Percentiles rank a stretch among this genome's conserved stretches.
Evolutionary conservation across 2,113 vertebrate genomes (phyloP).

Genomic region (Podilymbus podiceps): DNA sequence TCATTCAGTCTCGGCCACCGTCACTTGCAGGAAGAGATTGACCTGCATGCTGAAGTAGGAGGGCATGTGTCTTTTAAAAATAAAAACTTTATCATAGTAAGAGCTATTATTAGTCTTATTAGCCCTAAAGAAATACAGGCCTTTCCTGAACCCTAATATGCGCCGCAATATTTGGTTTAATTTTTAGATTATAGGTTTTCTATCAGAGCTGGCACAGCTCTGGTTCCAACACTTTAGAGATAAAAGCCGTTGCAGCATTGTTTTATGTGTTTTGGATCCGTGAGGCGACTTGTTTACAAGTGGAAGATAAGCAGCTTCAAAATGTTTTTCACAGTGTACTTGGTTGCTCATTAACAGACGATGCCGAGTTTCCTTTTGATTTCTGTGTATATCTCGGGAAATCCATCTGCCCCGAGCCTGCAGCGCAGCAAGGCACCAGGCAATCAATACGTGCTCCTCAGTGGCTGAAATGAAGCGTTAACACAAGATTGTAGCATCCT

Average conservation of each 20-base stretch:
- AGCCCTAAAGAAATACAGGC: not conserved
- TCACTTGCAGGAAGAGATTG: not conserved
- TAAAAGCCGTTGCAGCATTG: not conserved
- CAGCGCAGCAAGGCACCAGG: not conserved
- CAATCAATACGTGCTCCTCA: not conserved
- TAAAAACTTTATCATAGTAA: not conserved
- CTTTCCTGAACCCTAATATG: not conserved
- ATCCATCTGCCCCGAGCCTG: not conserved
- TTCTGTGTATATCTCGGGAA: not conserved
- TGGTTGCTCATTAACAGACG: not conserved
- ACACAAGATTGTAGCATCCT: not conserved
- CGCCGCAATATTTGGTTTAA: not conserved
- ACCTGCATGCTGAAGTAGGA: not conserved
- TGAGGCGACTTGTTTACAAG: not conserved
- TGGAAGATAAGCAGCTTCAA: not conserved
- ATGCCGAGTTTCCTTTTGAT: not conserved
- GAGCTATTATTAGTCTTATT: not conserved
- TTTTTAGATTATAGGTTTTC: not conserved
- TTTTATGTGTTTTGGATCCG: not conserved
- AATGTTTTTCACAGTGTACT: not conserved
- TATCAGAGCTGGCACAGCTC: not conserved
- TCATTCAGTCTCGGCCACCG: not conserved
- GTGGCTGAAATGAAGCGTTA: not conserved
- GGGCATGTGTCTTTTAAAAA: not conserved
- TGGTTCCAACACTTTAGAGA: not conserved